phyloP scores from a whole-genome alignment of 2,888 invertebrate genomes.

The Dilophus febrilis region DNA sequence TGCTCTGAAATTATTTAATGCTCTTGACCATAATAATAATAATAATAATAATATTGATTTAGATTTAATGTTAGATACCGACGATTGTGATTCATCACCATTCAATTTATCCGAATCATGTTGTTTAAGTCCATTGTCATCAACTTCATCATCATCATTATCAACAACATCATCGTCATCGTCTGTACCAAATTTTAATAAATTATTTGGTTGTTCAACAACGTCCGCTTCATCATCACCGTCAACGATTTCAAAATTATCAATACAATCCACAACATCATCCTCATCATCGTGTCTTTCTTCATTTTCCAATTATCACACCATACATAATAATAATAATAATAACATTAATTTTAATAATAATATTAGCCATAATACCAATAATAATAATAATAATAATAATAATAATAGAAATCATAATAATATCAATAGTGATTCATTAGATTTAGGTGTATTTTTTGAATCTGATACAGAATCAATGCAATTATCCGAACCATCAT shows the following conservation, averaged over 20 bases:
- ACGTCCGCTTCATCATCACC: neutral
- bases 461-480: constrained; percentile 23
- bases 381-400: neutral
- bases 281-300: no score
- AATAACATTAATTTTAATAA: no score
- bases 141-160: constrained; percentile 4
- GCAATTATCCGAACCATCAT: constrained; percentile 21
- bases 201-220: constrained; percentile 5
- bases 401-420: neutral
- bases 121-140: constrained; percentile 18
- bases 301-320: no score
- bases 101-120: constrained; percentile 24
- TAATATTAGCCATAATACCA: no score
- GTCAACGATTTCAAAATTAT: neutral
- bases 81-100: constrained; percentile 37
- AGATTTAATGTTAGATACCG: constrained; percentile 37
- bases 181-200: no score
- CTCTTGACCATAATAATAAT: constrained; percentile 2
- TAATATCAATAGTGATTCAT: constrained; percentile 1
- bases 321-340: no score
- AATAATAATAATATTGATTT: constrained; percentile 19
- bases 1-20: no score
- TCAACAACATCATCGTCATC: neutral
- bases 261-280: neutral
- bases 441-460: constrained; percentile 18